Evolutionary conservation across 2,797 vertebrate genomes (phyloP).

Genomic region (Anguilla anguilla): DNA sequence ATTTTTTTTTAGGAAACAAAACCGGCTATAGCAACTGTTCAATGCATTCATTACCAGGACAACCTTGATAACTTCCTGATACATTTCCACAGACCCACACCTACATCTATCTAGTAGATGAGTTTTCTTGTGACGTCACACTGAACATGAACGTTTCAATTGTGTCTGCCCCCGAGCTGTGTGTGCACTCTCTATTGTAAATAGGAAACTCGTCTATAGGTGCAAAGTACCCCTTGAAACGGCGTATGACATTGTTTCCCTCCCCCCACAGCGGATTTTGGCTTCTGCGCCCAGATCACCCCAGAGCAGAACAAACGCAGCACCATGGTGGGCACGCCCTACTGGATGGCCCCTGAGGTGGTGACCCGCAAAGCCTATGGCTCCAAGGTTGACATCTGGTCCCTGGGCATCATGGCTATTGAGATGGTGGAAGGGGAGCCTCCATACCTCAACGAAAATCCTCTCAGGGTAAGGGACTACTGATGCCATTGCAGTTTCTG

Average conservation of each 20-base stretch:
- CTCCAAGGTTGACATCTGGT: conserved; percentile 90
- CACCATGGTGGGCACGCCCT: conserved; percentile 89
- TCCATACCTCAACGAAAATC: conserved; percentile 90
- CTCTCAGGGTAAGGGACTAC: conserved; percentile 82
- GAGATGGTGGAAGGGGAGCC: conserved; percentile 94
- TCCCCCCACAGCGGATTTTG: conserved; percentile 81
- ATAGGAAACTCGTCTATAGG: background rate
- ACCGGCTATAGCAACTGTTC: background rate
- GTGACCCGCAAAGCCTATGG: conserved; percentile 89
- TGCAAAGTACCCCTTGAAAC: background rate
- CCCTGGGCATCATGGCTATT: conserved; percentile 89
- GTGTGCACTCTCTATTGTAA: too few species aligned
- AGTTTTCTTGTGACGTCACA: too few species aligned
- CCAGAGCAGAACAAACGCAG: conserved; percentile 90
- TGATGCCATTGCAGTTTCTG: background rate
- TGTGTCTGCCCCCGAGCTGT: too few species aligned
- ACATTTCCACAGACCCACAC: too few species aligned
- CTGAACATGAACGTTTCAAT: too few species aligned
- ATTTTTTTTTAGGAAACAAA: background rate
- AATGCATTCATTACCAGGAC: background rate
- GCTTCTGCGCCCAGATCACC: conserved; percentile 90
- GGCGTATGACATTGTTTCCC: background rate
- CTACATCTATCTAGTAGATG: too few species aligned
- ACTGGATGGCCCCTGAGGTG: conserved; percentile 91
- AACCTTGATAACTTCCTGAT: background rate